phyloP scores from a whole-genome alignment of 2,797 vertebrate genomes.

The Chaetodon trifasciatus region DNA sequence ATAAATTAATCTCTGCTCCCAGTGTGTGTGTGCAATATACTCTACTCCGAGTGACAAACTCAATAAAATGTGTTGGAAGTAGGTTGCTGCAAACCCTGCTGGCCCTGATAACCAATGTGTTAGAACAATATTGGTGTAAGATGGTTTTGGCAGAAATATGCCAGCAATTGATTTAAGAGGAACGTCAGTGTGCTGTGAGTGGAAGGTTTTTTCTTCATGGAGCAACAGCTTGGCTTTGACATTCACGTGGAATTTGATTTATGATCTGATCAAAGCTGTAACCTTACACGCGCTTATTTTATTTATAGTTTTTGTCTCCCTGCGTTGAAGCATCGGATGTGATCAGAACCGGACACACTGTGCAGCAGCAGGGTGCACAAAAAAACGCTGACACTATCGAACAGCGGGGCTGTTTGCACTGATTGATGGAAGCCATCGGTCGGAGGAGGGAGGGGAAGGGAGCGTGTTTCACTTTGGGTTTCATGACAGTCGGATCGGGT shows the following conservation, averaged over 20 bases:
- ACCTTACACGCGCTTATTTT: conserved; percentile 3
- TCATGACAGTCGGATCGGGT: conserved; percentile 38
- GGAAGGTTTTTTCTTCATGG: conserved; percentile 29
- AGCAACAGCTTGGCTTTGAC: conserved; percentile 46
- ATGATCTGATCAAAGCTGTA: conserved; percentile 33
- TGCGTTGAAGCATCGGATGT: conserved; percentile 1
- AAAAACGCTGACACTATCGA: conserved; percentile 59
- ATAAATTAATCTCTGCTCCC: conserved; percentile 54
- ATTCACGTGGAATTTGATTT: conserved; percentile 40
- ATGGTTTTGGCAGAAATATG: conserved; percentile 57
- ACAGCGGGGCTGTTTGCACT: conserved; percentile 61
- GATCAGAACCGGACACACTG: conserved; percentile 33
- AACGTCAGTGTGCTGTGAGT: conserved; percentile 26
- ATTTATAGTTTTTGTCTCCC: not conserved
- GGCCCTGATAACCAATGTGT: conserved; percentile 50
- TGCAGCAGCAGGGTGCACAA: conserved; percentile 36
- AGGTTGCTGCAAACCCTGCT: conserved; percentile 41
- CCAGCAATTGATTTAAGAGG: conserved; percentile 59
- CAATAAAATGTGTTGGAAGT: conserved; percentile 57
- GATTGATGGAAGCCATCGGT: conserved; percentile 66
- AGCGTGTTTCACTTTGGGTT: conserved; percentile 41
- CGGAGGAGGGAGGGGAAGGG: conserved; percentile 8
- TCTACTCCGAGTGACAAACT: conserved; percentile 56
- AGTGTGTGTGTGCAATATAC: conserved; percentile 33
- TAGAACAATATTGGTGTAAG: conserved; percentile 58